Conservation (phyloP, 2,888 invertebrate species). For the Tetragonisca angustula region DNA sequence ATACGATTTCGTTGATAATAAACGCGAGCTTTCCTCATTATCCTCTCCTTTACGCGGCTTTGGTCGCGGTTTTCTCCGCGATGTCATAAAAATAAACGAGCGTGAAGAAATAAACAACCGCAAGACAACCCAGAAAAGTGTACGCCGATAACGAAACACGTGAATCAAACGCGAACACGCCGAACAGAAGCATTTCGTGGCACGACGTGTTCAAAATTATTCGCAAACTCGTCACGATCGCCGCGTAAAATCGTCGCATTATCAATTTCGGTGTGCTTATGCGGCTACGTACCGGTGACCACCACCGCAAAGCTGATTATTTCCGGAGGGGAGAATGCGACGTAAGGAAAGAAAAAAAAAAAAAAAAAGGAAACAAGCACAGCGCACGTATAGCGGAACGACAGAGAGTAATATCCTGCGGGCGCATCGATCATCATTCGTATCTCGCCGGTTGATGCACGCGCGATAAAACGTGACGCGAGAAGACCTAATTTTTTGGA, state of each 20-base stretch:
- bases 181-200: not conserved
- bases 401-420: slow-evolving; percentile 5
- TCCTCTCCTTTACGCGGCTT: not conserved
- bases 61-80: not conserved
- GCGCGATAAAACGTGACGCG: slow-evolving; percentile 40
- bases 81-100: not conserved
- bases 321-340: slow-evolving; percentile 13
- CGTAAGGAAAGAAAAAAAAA: slow-evolving; percentile 30
- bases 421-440: slow-evolving; percentile 22
- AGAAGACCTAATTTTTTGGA: slow-evolving; percentile 24
- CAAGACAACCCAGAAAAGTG: too few relatives aligned
- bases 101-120: not conserved
- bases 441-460: slow-evolving; percentile 30
- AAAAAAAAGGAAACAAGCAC: not conserved
- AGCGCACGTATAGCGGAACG: not conserved
- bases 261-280: slow-evolving; percentile 22
- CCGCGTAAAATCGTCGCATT: slow-evolving; percentile 19
- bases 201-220: not conserved
- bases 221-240: not conserved
- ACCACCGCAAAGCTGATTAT: not conserved
- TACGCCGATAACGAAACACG: not conserved
- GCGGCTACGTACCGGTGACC: not conserved
- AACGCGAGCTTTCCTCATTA: not conserved
- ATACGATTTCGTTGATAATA: not conserved
- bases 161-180: not conserved